phyloP scores from a whole-genome alignment of 1,140 invertebrate species.

The Venturia canescens region DNA sequence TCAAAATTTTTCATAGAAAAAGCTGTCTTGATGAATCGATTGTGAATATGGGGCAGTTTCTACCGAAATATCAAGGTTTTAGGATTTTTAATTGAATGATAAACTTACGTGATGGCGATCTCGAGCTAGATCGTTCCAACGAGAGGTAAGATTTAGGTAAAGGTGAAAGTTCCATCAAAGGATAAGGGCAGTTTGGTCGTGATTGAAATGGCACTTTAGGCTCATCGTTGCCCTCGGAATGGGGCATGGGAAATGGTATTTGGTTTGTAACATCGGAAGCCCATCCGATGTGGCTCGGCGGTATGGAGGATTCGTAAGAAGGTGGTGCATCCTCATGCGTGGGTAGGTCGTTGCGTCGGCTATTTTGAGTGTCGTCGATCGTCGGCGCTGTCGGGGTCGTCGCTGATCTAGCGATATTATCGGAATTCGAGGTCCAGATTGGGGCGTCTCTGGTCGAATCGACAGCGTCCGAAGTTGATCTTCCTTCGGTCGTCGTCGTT shows the following conservation, averaged over 20 bases:
- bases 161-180: slow-evolving; percentile 15
- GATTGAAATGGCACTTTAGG: background rate
- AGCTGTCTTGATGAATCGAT: too few relatives aligned
- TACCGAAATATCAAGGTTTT: too few relatives aligned
- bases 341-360: background rate
- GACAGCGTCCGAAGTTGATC: background rate
- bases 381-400: background rate
- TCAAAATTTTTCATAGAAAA: too few relatives aligned
- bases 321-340: slow-evolving; percentile 31
- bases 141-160: background rate
- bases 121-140: background rate
- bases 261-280: background rate
- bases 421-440: background rate
- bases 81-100: too few relatives aligned
- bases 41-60: too few relatives aligned
- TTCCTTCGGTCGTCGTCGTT: background rate
- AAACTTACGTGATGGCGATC: too few relatives aligned
- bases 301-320: slow-evolving; percentile 37
- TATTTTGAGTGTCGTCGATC: background rate
- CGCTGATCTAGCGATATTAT: background rate
- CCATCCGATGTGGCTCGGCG: slow-evolving; percentile 31
- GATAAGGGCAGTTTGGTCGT: background rate
- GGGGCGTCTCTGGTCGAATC: background rate
- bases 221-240: background rate
- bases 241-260: slow-evolving; percentile 14